Percentiles rank a stretch among this genome's conserved stretches.
phyloP scores from a whole-genome alignment of 2,888 invertebrate species.

The Gandaritis pyraliata region DNA sequence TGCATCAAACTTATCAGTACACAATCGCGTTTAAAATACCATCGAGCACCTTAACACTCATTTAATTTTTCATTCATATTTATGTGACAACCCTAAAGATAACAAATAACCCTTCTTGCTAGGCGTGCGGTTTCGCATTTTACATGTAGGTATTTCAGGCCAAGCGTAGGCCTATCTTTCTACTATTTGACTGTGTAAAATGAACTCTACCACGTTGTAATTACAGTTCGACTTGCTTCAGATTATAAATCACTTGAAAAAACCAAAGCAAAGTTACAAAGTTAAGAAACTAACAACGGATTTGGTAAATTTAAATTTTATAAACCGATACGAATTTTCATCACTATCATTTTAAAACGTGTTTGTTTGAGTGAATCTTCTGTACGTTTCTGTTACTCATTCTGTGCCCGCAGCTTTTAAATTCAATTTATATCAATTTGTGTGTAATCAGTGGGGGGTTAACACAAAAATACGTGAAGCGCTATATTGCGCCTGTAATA shows the following conservation, averaged over 20 bases:
- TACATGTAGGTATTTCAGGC: conserved; percentile 57
- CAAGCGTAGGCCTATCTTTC: conserved; percentile 24
- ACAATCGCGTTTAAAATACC: too few relatives aligned
- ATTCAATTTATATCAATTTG: conserved; percentile 84
- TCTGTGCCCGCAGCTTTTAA: conserved; percentile 68
- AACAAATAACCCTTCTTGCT: conserved; percentile 72
- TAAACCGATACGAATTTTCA: too few relatives aligned
- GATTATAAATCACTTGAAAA: not conserved
- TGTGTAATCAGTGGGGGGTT: conserved; percentile 77
- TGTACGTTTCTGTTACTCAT: not conserved
- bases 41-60: too few relatives aligned
- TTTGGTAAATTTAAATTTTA: too few relatives aligned
- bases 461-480: conserved; percentile 75
- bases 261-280: not conserved
- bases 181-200: conserved; percentile 4
- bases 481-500: conserved; percentile 61
- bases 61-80: not conserved
- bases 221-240: not conserved
- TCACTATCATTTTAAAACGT: too few relatives aligned
- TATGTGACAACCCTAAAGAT: conserved; percentile 58
- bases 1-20: too few relatives aligned
- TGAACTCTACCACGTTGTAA: not conserved
- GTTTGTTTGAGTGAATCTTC: conserved; percentile 13
- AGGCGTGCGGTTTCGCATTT: conserved; percentile 52
- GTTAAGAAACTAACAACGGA: too few relatives aligned